A percentile compares a stretch with the other conserved stretches of the same genome.
phyloP scores from a whole-genome alignment of 1,140 invertebrate species.

The Gryon sp. region DNA sequence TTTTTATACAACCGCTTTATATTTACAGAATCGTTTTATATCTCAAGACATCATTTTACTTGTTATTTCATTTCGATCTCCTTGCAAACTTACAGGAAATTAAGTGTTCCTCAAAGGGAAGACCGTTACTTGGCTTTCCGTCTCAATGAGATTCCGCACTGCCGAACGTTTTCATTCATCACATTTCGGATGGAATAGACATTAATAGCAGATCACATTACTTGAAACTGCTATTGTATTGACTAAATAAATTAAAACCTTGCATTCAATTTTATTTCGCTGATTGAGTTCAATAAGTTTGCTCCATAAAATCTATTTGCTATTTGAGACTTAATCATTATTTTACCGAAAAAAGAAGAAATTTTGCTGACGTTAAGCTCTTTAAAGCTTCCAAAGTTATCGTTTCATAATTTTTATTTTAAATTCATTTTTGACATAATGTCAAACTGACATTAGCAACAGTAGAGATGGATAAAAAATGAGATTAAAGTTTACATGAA shows the following conservation, averaged over 20 bases:
- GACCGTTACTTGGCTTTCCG: not conserved
- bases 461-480: no score
- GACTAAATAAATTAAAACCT: conserved; percentile 23
- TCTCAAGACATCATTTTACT: conserved; percentile 13
- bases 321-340: conserved; percentile 40
- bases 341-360: no score
- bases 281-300: conserved; percentile 10
- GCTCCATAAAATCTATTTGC: conserved; percentile 30
- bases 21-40: conserved; percentile 38
- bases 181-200: conserved; percentile 24
- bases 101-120: conserved; percentile 37
- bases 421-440: not conserved
- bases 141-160: conserved; percentile 24
- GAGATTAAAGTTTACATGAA: no score
- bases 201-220: conserved; percentile 12
- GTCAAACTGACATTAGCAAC: no score
- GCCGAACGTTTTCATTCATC: conserved; percentile 38
- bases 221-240: not conserved
- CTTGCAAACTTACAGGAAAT: conserved; percentile 35
- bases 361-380: conserved; percentile 55
- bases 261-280: conserved; percentile 11
- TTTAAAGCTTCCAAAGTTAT: conserved; percentile 25
- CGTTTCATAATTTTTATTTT: not conserved
- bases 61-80: conserved; percentile 14
- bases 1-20: conserved; percentile 53